A percentile compares a stretch with the other conserved stretches of the same genome.
phyloP scores from a whole-genome alignment of 1,140 invertebrate genomes.

The Saccostrea cuccullata region DNA sequence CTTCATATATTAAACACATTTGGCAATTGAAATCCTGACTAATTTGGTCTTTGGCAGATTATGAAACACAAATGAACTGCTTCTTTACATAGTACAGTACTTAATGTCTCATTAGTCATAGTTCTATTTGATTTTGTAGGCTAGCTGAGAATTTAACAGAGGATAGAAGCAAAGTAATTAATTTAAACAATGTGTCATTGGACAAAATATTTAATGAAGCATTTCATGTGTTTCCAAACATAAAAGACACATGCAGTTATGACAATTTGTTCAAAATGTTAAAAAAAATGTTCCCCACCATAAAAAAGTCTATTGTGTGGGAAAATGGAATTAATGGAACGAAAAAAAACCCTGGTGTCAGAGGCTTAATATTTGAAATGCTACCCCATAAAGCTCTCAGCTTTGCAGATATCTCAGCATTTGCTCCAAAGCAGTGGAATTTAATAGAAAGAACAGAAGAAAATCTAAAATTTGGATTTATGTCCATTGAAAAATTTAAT shows the following conservation, averaged over 20 bases:
- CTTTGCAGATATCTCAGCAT: neutral
- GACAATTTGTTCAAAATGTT: neutral
- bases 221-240: neutral
- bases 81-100: too few relatives aligned
- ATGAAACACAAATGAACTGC: too few relatives aligned
- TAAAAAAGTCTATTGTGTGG: neutral
- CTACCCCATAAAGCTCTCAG: neutral
- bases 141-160: too few relatives aligned
- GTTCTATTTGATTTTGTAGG: too few relatives aligned
- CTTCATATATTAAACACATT: too few relatives aligned
- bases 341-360: neutral
- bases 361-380: neutral
- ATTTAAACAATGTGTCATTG: too few relatives aligned
- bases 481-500: neutral
- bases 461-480: neutral
- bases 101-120: too few relatives aligned
- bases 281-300: neutral
- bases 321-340: neutral
- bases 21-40: too few relatives aligned
- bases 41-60: too few relatives aligned
- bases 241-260: neutral
- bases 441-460: neutral
- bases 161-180: too few relatives aligned
- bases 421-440: neutral
- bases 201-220: neutral